Evolutionary conservation across 2,888 invertebrate species (phyloP).

Genomic region (Tetragonisca angustula): DNA sequence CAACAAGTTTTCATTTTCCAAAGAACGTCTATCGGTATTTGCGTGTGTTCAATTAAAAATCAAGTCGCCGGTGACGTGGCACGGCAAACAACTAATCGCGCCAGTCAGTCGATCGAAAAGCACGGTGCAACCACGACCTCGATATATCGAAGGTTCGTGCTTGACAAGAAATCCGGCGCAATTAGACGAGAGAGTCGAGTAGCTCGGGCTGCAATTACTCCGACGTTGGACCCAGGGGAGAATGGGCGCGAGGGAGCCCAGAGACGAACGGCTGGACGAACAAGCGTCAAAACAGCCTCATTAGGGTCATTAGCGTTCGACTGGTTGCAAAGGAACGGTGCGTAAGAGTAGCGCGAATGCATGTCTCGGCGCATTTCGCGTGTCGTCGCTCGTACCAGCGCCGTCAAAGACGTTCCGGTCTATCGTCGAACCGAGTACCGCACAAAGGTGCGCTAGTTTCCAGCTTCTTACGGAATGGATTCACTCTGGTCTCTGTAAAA

Average conservation of each 20-base stretch:
- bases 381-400: not conserved
- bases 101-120: slow-evolving; percentile 34
- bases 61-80: not conserved
- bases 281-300: slow-evolving; percentile 77
- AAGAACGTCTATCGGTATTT: too few species aligned
- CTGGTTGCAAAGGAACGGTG: slow-evolving; percentile 61
- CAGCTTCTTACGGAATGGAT: too few species aligned
- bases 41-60: not conserved
- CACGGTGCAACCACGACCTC: slow-evolving; percentile 60
- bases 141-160: slow-evolving; percentile 75
- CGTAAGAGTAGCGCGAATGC: slow-evolving; percentile 60
- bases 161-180: slow-evolving; percentile 78
- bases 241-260: slow-evolving; percentile 46
- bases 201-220: slow-evolving; percentile 75
- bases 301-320: slow-evolving; percentile 76
- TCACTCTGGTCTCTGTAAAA: slow-evolving; percentile 1
- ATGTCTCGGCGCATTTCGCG: slow-evolving; percentile 50
- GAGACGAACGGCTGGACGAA: slow-evolving; percentile 57
- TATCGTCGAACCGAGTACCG: slow-evolving; percentile 15
- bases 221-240: slow-evolving; percentile 48
- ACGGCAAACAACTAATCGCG: not conserved
- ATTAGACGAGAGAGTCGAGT: slow-evolving; percentile 74
- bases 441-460: slow-evolving; percentile 21
- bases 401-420: slow-evolving; percentile 59
- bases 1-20: too few species aligned